These are phyloP conservation scores for Taenioides sp. DNA, from an alignment of 2,797 vertebrate species.

Conservation along the genomic window DNA sequence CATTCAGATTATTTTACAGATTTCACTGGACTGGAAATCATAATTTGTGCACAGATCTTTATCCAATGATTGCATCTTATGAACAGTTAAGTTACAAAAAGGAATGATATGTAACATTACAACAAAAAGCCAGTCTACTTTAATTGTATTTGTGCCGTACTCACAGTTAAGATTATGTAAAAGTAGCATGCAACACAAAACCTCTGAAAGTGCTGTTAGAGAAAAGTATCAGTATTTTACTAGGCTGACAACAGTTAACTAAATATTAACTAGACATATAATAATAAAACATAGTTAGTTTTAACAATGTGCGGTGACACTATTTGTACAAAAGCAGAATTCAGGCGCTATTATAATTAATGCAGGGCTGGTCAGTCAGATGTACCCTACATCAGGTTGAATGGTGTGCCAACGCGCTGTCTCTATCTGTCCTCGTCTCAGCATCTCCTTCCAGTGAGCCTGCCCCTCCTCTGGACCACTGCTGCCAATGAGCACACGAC, in stretches of 20 bases:
- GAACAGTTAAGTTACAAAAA: neutral
- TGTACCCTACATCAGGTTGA: constrained; percentile 51
- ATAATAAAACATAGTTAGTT: neutral
- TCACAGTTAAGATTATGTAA: neutral
- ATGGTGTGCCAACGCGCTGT: constrained; percentile 77
- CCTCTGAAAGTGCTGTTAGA: neutral
- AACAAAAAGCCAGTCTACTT: neutral
- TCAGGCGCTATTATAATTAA: neutral
- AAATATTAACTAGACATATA: neutral
- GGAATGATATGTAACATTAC: neutral
- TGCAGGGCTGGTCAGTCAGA: constrained; percentile 6
- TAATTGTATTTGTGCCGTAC: neutral
- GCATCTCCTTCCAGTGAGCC: constrained; percentile 84
- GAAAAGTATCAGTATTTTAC: neutral
- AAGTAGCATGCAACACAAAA: neutral
- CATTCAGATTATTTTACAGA: no score
- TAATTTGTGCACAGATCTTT: neutral
- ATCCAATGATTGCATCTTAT: neutral
- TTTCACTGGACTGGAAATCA: no score
- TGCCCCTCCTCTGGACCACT: constrained; percentile 56
- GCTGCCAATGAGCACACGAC: constrained; percentile 73
- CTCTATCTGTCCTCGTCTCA: constrained; percentile 75
- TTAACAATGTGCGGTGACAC: neutral
- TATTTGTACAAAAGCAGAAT: neutral
- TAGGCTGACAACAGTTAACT: neutral